Conservation (phyloP, 64 coral and sea anemone genomes). For the Pachyseris speciosa region DNA sequence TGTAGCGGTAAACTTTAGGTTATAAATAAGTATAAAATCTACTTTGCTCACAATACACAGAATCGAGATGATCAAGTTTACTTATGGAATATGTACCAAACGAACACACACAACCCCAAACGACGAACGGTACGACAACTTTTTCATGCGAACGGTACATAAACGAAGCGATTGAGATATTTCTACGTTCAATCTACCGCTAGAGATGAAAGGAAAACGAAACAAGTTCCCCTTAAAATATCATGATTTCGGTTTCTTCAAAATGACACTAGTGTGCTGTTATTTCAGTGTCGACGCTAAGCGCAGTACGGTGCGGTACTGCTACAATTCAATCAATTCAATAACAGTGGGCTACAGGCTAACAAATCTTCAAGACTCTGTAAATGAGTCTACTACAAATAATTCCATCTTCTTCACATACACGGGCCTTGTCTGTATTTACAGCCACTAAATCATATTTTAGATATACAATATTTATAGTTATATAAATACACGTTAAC, state of each 20-base stretch:
- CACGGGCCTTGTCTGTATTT: background rate
- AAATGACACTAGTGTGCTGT: background rate
- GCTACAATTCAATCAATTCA: background rate
- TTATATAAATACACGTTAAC: slow-evolving; percentile 52
- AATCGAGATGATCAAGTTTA: background rate
- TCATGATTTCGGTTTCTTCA: background rate
- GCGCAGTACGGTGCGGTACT: background rate
- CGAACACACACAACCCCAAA: slow-evolving; percentile 11
- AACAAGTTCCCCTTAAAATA: background rate
- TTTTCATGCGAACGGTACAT: background rate
- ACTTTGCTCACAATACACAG: slow-evolving; percentile 7
- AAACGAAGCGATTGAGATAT: slow-evolving; percentile 9
- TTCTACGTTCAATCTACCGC: background rate
- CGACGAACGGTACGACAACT: background rate
- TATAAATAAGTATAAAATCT: slow-evolving; percentile 65
- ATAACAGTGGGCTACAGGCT: background rate
- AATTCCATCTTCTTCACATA: background rate
- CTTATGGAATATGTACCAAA: background rate
- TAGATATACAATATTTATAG: slow-evolving; percentile 56
- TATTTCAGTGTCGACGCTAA: background rate
- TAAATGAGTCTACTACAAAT: background rate
- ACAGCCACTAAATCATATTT: slow-evolving; percentile 54
- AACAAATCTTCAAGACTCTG: background rate
- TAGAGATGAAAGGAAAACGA: background rate
- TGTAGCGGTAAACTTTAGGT: slow-evolving; percentile 23